Conservation (phyloP, 2,113 vertebrate species). For the Rallus limicola region DNA sequence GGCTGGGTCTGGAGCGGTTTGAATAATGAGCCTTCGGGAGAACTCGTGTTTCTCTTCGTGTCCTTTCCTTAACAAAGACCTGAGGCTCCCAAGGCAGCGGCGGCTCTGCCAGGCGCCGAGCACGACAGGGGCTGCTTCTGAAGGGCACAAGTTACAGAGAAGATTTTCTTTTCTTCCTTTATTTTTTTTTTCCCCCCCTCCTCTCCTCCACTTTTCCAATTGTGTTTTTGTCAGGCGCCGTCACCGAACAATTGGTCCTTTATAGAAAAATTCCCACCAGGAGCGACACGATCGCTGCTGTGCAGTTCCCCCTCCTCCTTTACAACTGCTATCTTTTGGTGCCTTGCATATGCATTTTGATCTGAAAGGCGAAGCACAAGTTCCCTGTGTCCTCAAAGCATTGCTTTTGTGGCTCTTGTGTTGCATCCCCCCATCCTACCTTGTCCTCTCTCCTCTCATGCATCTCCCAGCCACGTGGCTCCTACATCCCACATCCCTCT, state of each 20-base stretch:
- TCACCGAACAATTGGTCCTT: slow-evolving; percentile 32
- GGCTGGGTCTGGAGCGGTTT: slow-evolving; percentile 70
- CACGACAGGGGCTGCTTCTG: slow-evolving; percentile 36
- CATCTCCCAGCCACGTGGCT: fast-evolving
- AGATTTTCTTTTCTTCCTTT: slow-evolving; percentile 32
- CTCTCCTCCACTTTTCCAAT: slow-evolving; percentile 33
- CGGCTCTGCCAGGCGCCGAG: neutral
- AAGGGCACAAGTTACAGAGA: slow-evolving; percentile 48
- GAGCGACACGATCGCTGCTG: neutral
- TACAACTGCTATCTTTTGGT: neutral
- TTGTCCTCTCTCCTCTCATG: neutral
- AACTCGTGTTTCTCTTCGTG: slow-evolving; percentile 70
- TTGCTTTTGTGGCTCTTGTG: neutral
- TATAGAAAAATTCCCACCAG: slow-evolving; percentile 53
- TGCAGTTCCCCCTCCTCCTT: neutral
- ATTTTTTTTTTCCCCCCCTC: neutral
- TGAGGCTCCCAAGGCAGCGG: slow-evolving; percentile 72
- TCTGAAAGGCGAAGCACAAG: neutral
- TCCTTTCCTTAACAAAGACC: slow-evolving; percentile 69
- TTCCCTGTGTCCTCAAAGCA: neutral
- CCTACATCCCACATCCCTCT: too few relatives aligned
- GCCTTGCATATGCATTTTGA: neutral
- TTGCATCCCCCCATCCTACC: neutral
- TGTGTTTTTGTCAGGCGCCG: slow-evolving; percentile 39
- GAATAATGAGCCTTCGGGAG: slow-evolving; percentile 79